Base-by-base conservation (phyloP, 2,888 invertebrate species). In the Antheraea assamensis region DNA sequence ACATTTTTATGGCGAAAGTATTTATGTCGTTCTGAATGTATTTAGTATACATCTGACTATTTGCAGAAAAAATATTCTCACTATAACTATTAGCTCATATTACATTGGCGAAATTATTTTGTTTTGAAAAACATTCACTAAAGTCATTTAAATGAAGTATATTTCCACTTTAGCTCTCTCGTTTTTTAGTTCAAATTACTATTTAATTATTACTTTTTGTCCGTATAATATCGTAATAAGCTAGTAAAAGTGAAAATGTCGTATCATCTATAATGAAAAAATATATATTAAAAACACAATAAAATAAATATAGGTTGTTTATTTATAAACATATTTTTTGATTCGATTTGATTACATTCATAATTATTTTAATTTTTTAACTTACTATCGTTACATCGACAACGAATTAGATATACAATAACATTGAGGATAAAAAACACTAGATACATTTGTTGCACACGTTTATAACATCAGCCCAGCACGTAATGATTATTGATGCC, bases 1-100 rank as follows among this genome's bases (percentile, higher is more conserved):
- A 71, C 55, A 61, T 73, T 30, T 70, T 73, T 73, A 55, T 42
- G 42, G 42, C 55, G 27, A 52, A n/a, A 58, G 55, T 58, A 58
- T 58, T 58, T 58, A 58, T 52, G 49, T 58, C 10, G n/a, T n/a
- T 58, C 55, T 58, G 10, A 21, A 58, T 58, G n/a, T 58, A 58
- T n/a, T n/a, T 58, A n/a, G 10, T n/a, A 58, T 24, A 10, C 8
- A 58, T 4, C 8, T 58, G n/a, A 58, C 21, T n/a, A n/a, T 10
- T 58, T 58, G 3, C 24, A 7, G 8, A n/a, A 8, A n/a, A 58
- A 58, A 10, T 21, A 52, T n/a, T n/a, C 7, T n/a, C n/a, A n/a
- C 55, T 58, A 15, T 52, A 10, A 17, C 17, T 52, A n/a, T 58
- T 21, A 10, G 10, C 21, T 58, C 55, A 21, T 24, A 58, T 3